Conservation (phyloP, 2,888 invertebrate genomes). For the Colostygia pectinataria region DNA sequence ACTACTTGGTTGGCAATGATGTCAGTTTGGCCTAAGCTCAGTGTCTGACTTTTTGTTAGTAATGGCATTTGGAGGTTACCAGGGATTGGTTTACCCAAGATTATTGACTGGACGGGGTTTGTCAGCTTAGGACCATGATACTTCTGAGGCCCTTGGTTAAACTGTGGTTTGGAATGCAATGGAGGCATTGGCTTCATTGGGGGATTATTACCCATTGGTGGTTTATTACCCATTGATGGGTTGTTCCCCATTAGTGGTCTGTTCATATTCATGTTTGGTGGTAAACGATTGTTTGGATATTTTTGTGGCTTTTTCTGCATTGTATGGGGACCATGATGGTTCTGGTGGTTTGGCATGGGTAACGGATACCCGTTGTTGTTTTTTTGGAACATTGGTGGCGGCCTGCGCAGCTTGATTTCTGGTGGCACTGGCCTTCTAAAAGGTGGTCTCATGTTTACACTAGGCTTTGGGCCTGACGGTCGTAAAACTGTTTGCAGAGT, state of each 20-base stretch:
- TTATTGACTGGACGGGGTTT: conserved; percentile 49
- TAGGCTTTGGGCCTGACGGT: conserved; percentile 57
- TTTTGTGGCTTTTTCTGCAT: conserved; percentile 57
- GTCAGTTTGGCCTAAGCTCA: conserved; percentile 70
- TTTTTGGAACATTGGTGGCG: conserved; percentile 54
- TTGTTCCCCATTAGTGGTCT: conserved; percentile 47
- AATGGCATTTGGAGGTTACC: conserved; percentile 36
- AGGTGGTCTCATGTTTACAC: conserved; percentile 58
- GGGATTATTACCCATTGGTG: conserved; percentile 45
- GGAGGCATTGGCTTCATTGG: conserved; percentile 67
- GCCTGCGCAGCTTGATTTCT: conserved; percentile 74
- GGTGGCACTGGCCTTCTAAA: conserved; percentile 71
- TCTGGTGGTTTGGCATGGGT: conserved; percentile 61
- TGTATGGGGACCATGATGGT: conserved; percentile 49
- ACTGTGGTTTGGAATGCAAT: conserved; percentile 40
- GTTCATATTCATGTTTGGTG: conserved; percentile 51
- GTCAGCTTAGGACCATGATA: conserved; percentile 40
- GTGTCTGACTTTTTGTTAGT: conserved; percentile 57
- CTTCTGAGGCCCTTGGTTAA: conserved; percentile 36
- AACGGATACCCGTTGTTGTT: conserved; percentile 59
- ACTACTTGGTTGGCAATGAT: conserved; percentile 73
- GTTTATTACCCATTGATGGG: conserved; percentile 57
- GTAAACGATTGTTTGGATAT: conserved; percentile 47
- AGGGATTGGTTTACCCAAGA: conserved; percentile 58
- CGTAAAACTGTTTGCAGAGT: conserved; percentile 74